phyloP scores from a whole-genome alignment of 1,140 invertebrate genomes.

The Drosophila athabasca region DNA sequence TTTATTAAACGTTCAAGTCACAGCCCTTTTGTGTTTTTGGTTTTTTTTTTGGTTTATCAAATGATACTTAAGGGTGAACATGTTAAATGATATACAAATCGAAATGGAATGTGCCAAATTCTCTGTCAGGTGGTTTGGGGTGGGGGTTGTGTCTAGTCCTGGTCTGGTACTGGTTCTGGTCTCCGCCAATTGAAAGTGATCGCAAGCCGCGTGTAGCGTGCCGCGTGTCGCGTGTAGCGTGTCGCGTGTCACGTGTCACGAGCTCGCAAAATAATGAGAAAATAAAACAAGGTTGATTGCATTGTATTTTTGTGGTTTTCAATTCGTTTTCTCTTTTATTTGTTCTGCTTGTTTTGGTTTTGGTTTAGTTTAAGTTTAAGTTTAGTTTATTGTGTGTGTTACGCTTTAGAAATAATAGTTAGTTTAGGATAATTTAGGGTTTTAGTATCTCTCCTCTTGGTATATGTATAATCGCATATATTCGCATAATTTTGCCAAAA shows the following conservation, averaged over 20 bases:
- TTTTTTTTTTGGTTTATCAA: slow-evolving; percentile 52
- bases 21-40: slow-evolving; percentile 68
- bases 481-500: slow-evolving; percentile 82
- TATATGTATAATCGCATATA: slow-evolving; percentile 20
- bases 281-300: slow-evolving; percentile 73
- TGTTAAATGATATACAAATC: slow-evolving; percentile 27
- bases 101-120: slow-evolving; percentile 56
- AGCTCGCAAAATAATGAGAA: slow-evolving; percentile 54
- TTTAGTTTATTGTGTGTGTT: slow-evolving; percentile 58
- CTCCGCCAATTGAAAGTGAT: slow-evolving; percentile 58
- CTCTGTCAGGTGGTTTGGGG: slow-evolving; percentile 42
- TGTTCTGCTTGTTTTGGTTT: slow-evolving; percentile 60
- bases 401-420: slow-evolving; percentile 74
- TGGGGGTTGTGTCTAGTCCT: slow-evolving; percentile 26
- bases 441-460: slow-evolving; percentile 54
- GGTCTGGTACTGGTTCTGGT: slow-evolving; percentile 52
- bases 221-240: no score
- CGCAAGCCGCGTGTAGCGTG: slow-evolving; percentile 31
- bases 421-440: slow-evolving; percentile 64
- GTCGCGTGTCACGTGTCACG: slow-evolving; percentile 23
- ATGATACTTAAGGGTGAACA: slow-evolving; percentile 27
- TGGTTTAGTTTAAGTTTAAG: slow-evolving; percentile 35
- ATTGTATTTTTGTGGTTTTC: slow-evolving; percentile 56
- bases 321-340: slow-evolving; percentile 74
- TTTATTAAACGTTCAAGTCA: slow-evolving; percentile 71